Conservation (phyloP, 2,113 vertebrate species). For the Cynocephalus volans region DNA sequence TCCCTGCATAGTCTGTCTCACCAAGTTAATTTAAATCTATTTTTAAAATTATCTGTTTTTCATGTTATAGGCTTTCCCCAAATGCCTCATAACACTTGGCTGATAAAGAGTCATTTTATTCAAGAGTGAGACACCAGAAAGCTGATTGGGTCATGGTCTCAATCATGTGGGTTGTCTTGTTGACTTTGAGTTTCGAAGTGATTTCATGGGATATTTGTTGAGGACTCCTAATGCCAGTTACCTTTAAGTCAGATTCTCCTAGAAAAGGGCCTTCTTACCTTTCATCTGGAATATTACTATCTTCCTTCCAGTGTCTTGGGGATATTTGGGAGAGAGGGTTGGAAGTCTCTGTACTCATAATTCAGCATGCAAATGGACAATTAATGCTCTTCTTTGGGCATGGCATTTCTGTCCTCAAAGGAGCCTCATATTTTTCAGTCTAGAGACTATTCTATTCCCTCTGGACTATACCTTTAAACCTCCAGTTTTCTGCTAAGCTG, state of each 20-base stretch:
- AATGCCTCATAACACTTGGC: neutral
- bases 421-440: neutral
- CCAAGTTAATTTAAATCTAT: conserved; percentile 6
- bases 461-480: neutral
- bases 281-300: neutral
- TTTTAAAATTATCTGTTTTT: neutral
- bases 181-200: neutral
- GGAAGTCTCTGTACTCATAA: neutral
- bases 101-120: neutral
- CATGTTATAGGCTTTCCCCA: neutral
- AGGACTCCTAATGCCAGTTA: neutral
- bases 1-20: neutral
- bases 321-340: neutral
- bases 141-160: neutral
- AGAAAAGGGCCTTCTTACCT: neutral
- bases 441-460: neutral
- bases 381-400: neutral
- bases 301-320: neutral
- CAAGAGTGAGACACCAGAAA: neutral
- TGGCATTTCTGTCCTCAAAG: neutral
- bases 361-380: neutral
- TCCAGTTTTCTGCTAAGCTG: neutral
- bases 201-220: neutral
- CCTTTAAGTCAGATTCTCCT: neutral
- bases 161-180: neutral